Base-by-base conservation (phyloP, 37 sponge, comb jelly and placozoan genomes). In the Cladorhizidae sp. region DNA sequence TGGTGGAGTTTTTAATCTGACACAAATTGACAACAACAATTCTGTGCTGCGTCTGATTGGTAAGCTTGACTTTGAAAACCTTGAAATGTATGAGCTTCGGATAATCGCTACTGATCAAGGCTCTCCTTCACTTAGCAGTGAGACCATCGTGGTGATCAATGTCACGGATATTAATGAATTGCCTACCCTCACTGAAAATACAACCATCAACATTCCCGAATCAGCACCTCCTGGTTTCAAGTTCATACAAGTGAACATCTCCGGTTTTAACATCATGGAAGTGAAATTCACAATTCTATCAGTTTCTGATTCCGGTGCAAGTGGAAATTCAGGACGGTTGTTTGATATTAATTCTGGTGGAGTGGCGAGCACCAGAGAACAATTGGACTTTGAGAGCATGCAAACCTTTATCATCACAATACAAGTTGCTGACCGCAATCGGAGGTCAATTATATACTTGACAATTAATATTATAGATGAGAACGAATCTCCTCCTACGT, bases 401-500 rank as follows among this genome's bases (percentile, higher is more conserved):
- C 31, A 12, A 3, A 29, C 31, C 0, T 88, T 86, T 58, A 56
- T 26, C 18, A 79, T 93, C 14, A 78, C 59, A 21, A 78, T 96
- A 0, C 21, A 33, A 2, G 94, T 82, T 35, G 67, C 33, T 9
- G 97, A 96, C 73, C 52, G 74, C 23, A 49, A 40, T 5, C 64
- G 40, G 31, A 51, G 15, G 15, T 42, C 70, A 1, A 64, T 49
- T n/a, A 65, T 78, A 0, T 25, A 29, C 3, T 36, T 95, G 15
- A 64, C 57, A 0, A 86, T 95, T 15, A 85, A 82, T 64, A 89
- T 95, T 9, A 21, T 88, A 6, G 83, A 96, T 55, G 93, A 75
- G 42, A 96, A 96, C 63, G 92, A 93, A 28, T 83, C 75, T 36
- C 1, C 72, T 25, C 97, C 97, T 1, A 26, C 43, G 3, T 82